Conservation (phyloP, 2,888 invertebrate species). For the Phaedon cochleariae region DNA sequence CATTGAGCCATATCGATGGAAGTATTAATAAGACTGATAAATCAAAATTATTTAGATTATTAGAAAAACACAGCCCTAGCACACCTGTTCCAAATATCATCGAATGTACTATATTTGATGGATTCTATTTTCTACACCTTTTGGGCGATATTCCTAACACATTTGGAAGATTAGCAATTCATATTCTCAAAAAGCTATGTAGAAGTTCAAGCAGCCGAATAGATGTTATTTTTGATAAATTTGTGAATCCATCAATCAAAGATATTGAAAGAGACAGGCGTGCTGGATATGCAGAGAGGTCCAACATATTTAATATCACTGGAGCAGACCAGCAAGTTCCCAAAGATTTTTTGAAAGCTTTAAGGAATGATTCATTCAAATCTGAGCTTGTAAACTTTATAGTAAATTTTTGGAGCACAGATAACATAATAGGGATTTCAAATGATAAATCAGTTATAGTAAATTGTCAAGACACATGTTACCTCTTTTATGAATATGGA, state of each 20-base stretch:
- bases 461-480: slow-evolving; percentile 21
- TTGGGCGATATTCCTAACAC: slow-evolving; percentile 11
- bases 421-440: slow-evolving; percentile 3
- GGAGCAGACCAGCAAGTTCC: no score
- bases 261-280: slow-evolving; percentile 20
- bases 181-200: slow-evolving; percentile 21
- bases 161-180: slow-evolving; percentile 22
- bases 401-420: background rate
- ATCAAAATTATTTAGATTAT: slow-evolving; percentile 25
- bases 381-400: no score
- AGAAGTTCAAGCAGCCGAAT: slow-evolving; percentile 10
- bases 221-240: slow-evolving; percentile 27
- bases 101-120: slow-evolving; percentile 28
- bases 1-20: slow-evolving; percentile 29
- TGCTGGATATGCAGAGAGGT: background rate
- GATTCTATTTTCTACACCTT: slow-evolving; percentile 25
- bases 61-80: slow-evolving; percentile 15
- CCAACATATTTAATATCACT: slow-evolving; percentile 12
- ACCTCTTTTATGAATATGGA: slow-evolving; percentile 10
- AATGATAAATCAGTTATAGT: slow-evolving; percentile 4
- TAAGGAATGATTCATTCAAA: no score
- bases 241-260: slow-evolving; percentile 22
- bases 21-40: slow-evolving; percentile 30
- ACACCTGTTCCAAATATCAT: slow-evolving; percentile 15
- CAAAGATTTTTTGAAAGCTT: no score